Base-by-base conservation (phyloP, 2,113 vertebrate genomes). In the Piliocolobus tephrosceles region DNA sequence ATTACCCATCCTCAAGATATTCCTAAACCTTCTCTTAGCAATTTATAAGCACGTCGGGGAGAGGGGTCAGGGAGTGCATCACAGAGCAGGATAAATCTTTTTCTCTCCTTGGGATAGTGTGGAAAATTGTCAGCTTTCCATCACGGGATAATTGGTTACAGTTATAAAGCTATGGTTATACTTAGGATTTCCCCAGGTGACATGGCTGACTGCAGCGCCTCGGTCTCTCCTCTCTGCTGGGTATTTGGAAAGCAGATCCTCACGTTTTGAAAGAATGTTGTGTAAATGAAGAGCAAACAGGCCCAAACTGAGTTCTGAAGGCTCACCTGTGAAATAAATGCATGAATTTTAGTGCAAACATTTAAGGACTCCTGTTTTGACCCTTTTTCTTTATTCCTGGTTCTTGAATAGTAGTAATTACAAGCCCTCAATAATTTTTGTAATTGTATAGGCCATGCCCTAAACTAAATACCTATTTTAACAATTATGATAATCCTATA, bases 401-500 rank as follows among this genome's bases (percentile, higher is more conserved):
- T 86, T 86, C 58, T 85, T 89, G 86, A 78, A 57, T 93, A 87
- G 50, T 85, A 57, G 55, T 85, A 68, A 78, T 66, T 90, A 76
- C 55, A 88, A 93, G 2, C 6, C 3, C 14, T 27, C 17, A 47
- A 14, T 93, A 84, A 70, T 90, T 92, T 86, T 64, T 64, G 0
- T 91, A 66, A 38, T 90, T 90, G 45, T 88, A 35, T 90, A 50
- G 64, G 16, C 50, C 43, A 88, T 32, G 5, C 6, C 40, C 73
- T 73, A 81, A 94, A 85, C 61, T 70, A 93, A 94, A 68, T 84
- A 91, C 40, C 43, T 23, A 43, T 78, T 81, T 55, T 95, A 75
- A 88, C 68, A 86, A n/a, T 95, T 47, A 58, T 20, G 20, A 57
- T 11, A 64, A 25, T 58, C n/a, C 30, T 92, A 30, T 55, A 89